Evolutionary conservation across 2,888 invertebrate genomes (phyloP), one percentile per base, ranked within the genome.

Genomic region (Trilocha varians): DNA sequence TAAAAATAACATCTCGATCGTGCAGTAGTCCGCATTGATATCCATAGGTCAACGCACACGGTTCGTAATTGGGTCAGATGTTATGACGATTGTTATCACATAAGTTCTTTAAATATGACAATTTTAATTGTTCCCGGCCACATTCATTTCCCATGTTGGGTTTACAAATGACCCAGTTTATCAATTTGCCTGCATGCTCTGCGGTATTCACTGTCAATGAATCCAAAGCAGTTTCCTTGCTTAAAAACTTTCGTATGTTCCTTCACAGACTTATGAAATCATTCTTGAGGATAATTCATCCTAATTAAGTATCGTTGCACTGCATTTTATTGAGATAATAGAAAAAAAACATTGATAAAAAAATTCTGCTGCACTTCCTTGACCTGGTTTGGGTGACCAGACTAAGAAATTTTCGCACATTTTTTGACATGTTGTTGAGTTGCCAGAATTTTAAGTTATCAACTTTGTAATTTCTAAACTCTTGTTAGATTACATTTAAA

Each of bases 1-100:
- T 83, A 84, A 80, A 84, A 83, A 84, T 84, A 84, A 78, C 83
- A 77, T n/a, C n/a, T n/a, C n/a, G n/a, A n/a, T 75, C 65, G 61
- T 67, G 70, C 65, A 70, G 56, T 68, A 75, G 67, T 83, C 84
- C 82, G 80, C 80, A 82, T 77, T 77, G 78, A 72, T 65, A 63
- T 65, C 65, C 69, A 78, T 82, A 83, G 84, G 86, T 86, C 86
- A 84, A 78, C 78, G 82, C 76, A 79, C 78, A 82, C 72, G 62
- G 57, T 67, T 59, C 62, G 66, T 71, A 85, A 75, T 65, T 86
- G 83, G 85, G 85, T 86, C 85, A 86, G 74, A 80, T 70, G 69
- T 70, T 78, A 70, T 68, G 64, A 70, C 66, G 57, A 69, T 59
- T 63, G 65, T 62, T 69, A 67, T 54, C 47, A 59, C 25, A 9